Conservation (phyloP, 1,140 invertebrate genomes). For the Panonychus citri region DNA sequence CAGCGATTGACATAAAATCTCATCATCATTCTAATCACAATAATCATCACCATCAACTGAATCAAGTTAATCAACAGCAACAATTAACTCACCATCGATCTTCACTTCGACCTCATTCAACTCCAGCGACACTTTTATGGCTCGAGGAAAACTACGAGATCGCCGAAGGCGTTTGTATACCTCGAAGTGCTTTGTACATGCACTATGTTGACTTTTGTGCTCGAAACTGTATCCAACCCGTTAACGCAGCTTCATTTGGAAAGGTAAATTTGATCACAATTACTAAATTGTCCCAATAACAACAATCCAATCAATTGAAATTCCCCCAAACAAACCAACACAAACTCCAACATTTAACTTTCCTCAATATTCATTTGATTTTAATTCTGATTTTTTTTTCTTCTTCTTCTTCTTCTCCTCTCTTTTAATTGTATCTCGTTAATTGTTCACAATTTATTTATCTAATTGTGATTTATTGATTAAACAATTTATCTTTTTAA, state of each 20-base stretch:
- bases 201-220: constrained; percentile 87
- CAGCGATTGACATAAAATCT: no score
- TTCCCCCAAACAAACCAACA: neutral
- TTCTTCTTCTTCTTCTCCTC: no score
- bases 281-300: neutral
- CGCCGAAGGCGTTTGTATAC: constrained; percentile 84
- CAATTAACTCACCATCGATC: neutral
- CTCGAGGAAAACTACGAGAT: constrained; percentile 93
- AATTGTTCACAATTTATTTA: no score
- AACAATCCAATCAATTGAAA: constrained; percentile 7
- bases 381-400: neutral
- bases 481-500: neutral
- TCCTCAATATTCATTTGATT: neutral
- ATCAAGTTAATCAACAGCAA: no score
- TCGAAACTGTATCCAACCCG: constrained; percentile 80
- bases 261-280: constrained; percentile 44
- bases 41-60: no score
- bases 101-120: constrained; percentile 27
- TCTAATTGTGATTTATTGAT: no score
- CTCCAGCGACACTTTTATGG: constrained; percentile 45
- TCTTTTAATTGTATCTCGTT: no score
- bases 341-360: no score
- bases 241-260: constrained; percentile 95
- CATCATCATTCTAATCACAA: no score
- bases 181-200: constrained; percentile 80